A percentile compares a stretch with the other conserved stretches of the same genome.
Conservation (phyloP, 2,888 invertebrate genomes). For the Ectemnius continuus region DNA sequence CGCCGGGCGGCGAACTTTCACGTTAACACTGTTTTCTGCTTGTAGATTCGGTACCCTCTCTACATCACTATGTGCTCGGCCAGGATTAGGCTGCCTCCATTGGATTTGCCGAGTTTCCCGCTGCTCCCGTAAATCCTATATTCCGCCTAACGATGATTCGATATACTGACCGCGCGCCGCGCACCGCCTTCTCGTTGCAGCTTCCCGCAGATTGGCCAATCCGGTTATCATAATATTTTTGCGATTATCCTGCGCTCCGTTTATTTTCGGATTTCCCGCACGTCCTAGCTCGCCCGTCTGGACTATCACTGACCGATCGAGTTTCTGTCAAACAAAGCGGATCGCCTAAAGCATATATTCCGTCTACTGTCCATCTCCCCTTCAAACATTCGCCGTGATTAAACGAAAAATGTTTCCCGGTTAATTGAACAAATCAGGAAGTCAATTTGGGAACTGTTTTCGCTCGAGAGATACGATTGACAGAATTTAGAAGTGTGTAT, state of each 20-base stretch:
- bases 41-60: background rate
- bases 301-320: too few relatives aligned
- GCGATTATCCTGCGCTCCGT: conserved; percentile 62
- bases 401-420: too few relatives aligned
- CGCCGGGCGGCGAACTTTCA: conserved; percentile 44
- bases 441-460: too few relatives aligned
- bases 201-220: conserved; percentile 67
- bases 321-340: too few relatives aligned
- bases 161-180: conserved; percentile 60
- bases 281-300: conserved; percentile 13
- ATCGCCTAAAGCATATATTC: too few relatives aligned
- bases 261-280: conserved; percentile 51
- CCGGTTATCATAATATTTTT: conserved; percentile 77
- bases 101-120: conserved; percentile 66
- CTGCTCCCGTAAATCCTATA: conserved; percentile 71
- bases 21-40: conserved; percentile 41
- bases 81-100: conserved; percentile 70
- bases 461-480: too few relatives aligned
- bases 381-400: too few relatives aligned
- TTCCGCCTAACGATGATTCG: conserved; percentile 76
- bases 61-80: conserved; percentile 56
- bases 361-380: too few relatives aligned
- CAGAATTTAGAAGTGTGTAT: background rate
- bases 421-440: too few relatives aligned
- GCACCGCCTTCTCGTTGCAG: conserved; percentile 28